Base-by-base conservation (phyloP, 2,888 invertebrate species). In the Diplolepis rosae region DNA sequence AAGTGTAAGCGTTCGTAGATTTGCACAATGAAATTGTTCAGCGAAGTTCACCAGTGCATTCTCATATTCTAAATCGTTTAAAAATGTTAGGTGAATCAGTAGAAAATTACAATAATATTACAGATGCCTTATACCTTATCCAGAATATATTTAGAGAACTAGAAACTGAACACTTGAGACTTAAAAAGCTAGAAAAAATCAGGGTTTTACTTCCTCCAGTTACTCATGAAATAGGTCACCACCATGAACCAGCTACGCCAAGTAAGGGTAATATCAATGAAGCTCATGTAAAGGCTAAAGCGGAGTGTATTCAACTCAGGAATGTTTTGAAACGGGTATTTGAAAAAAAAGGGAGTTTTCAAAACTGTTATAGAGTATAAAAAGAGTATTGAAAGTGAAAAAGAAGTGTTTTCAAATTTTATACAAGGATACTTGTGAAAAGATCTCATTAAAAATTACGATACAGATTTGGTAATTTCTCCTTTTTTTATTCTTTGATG, bases 271-370 rank as follows among this genome's bases (percentile, higher is more conserved):
- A 66, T 18, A 30, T 65, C 2, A 65, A 13, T 51, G 18, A 39
- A 30, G 32, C 2, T 56, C 52, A 66, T 18, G 45, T 66, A 7
- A 30, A 66, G 27, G 48, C 67, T 28, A 65, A 65, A 11, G 65
- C 13, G 6, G 50, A 72, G 11, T 70, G 67, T 52, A 69, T 77
- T 70, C 69, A 71, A 9, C 4, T 74, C 4, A 69, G 69, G 39
- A 11, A 67, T 13, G 71, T 68, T 13, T 69, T 75, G 7, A 66
- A 70, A 68, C 72, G 65, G 27, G 24, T 75, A 13, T 75, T 75
- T 56, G 69, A 11, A 72, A 71, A 32, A 70, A 15, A 15, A 50
- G 5, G 45, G 28, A 22, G 50, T 70, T 9, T 70, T 51, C 18
- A 18, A 56, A 5, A 45, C 5, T 39, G 50, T 70, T 39, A 35